Conservation (phyloP, 2,888 invertebrate species). For the Orchesella flavescens region DNA sequence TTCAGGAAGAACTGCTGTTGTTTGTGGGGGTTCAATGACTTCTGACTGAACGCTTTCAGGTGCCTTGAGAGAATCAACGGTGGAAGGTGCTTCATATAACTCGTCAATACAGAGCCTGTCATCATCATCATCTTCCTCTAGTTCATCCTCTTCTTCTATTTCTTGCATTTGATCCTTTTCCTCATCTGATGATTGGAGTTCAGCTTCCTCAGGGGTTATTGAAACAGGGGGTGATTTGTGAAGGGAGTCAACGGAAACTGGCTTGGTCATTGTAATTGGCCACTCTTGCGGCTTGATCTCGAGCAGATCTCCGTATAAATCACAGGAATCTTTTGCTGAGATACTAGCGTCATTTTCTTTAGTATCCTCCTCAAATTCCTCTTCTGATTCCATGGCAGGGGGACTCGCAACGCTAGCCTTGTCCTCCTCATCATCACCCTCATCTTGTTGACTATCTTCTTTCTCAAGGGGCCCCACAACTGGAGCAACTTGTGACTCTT, state of each 20-base stretch:
- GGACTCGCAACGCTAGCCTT: too few species aligned
- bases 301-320: neutral
- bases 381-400: neutral
- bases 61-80: neutral
- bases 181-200: neutral
- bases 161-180: neutral
- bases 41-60: too few species aligned
- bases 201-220: neutral
- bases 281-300: neutral
- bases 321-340: neutral
- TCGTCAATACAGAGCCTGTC: constrained; percentile 14
- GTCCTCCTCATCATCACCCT: too few species aligned
- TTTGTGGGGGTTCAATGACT: too few species aligned
- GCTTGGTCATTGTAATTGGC: neutral
- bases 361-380: neutral
- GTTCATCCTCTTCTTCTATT: neutral
- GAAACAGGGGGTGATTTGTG: neutral
- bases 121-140: constrained; percentile 15
- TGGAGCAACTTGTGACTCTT: too few species aligned
- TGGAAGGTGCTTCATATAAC: neutral
- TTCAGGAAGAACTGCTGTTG: too few species aligned
- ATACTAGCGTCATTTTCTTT: neutral
- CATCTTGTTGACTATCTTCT: too few species aligned
- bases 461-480: too few species aligned
- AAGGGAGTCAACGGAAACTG: neutral